Evolutionary conservation across 2,888 invertebrate species (phyloP), one percentile per base, ranked within the genome.

Genomic region (Liposcelis brunnea): DNA sequence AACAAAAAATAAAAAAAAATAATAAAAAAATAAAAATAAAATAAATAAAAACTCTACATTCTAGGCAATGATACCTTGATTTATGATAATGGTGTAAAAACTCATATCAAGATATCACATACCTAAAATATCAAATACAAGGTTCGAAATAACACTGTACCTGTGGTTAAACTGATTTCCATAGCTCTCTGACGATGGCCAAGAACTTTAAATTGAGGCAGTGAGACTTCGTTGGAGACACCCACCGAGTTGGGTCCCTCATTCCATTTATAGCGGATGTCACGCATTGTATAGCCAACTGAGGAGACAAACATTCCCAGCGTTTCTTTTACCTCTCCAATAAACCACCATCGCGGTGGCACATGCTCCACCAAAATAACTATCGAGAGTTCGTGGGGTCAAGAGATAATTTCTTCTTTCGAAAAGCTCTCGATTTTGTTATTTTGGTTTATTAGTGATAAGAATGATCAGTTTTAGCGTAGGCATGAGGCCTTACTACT

Each of bases 221-320:
- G 80, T 63, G 89, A 87, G 70, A 91, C 89, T 72, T 90, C 89
- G 70, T 82, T 83, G 71, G 87, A 87, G 64, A 91, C 87, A 69
- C 87, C 89, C 68, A 93, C 89, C 67, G 90, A 87, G 74, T 85
- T 82, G 64, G 84, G 82, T 61, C 87, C 87, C 71, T 89, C 86
- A 75, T 87, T 86, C 91, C 91, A 91, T 70, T 85, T 86, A 80
- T 91, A 91, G 65, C 87, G 80, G 76, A 90, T 90, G 78, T 91
- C 90, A 74, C 85, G 77, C 87, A 89, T 90, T 71, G 90, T 90
- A 80, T 91, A 91, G 76, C 90, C 91, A 82, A 90, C 91, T 91
- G 78, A 69, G 70, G 67, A 51, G 49, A 50, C 26, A 26, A 26
- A 26, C 26, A 26, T 26, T 26, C 26, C 26, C 26, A 26, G 26